Evolutionary conservation across 2,888 invertebrate genomes (phyloP).

Genomic region (Platypus cylindrus): DNA sequence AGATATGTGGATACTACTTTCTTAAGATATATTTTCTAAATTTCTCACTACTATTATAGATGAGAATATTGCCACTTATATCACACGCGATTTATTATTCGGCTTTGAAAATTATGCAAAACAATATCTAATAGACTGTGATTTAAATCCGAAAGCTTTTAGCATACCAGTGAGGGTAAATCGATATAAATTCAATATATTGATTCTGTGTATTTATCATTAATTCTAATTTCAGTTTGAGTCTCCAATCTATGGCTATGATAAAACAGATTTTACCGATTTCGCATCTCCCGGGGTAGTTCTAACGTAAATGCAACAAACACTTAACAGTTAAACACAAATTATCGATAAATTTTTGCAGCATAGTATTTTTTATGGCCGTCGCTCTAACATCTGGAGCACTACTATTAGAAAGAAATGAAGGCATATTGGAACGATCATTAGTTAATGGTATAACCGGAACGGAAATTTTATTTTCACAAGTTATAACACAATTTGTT

Average conservation of each 20-base stretch:
- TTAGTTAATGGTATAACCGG: conserved; percentile 73
- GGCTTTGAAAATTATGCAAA: conserved; percentile 62
- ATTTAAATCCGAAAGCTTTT: conserved; percentile 50
- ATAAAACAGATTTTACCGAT: conserved; percentile 76
- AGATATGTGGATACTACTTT: too few species aligned
- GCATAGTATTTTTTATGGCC: conserved; percentile 64
- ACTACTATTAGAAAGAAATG: conserved; percentile 78
- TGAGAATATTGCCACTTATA: conserved; percentile 75
- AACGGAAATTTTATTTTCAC: conserved; percentile 75
- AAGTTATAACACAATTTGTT: conserved; percentile 76
- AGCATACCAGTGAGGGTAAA: conserved; percentile 50
- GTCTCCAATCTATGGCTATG: conserved; percentile 61
- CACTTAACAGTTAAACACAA: conserved; percentile 1
- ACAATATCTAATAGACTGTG: conserved; percentile 48
- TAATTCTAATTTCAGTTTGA: conserved; percentile 42
- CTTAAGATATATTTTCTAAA: neutral
- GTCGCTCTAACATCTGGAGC: conserved; percentile 86
- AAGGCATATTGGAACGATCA: conserved; percentile 80
- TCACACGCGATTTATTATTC: conserved; percentile 59
- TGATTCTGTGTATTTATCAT: conserved; percentile 1
- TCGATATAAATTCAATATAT: conserved; percentile 13
- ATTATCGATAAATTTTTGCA: neutral
- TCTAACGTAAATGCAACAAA: conserved; percentile 71
- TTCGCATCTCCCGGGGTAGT: conserved; percentile 91
- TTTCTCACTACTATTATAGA: conserved; percentile 42